These are phyloP conservation scores for Thyatira batis DNA, from an alignment of 2,888 invertebrate species.

Conservation along the genomic window DNA sequence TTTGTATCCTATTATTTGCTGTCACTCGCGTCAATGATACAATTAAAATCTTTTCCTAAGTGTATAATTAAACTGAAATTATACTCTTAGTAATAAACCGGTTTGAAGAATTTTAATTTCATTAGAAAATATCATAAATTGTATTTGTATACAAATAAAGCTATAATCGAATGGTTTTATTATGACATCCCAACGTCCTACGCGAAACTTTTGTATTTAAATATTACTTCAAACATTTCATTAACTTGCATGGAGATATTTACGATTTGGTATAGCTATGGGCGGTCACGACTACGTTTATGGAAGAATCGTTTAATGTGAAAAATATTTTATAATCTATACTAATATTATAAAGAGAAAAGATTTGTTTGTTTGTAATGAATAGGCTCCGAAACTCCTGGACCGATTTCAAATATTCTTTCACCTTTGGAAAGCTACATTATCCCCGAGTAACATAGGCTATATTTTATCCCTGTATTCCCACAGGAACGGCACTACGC, in stretches of 20 bases:
- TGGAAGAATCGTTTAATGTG: slow-evolving; percentile 43
- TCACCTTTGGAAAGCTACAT: too few relatives aligned
- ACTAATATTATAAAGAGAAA: too few relatives aligned
- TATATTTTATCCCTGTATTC: too few relatives aligned
- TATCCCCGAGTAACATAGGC: too few relatives aligned
- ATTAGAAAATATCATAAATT: not conserved
- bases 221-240: slow-evolving; percentile 53
- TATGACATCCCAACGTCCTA: slow-evolving; percentile 56
- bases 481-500: too few relatives aligned
- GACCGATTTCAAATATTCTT: too few relatives aligned
- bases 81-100: not conserved
- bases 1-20: not conserved
- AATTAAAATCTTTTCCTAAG: not conserved
- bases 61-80: slow-evolving; percentile 1
- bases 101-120: not conserved
- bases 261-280: slow-evolving; percentile 59
- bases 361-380: too few relatives aligned
- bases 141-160: slow-evolving; percentile 48
- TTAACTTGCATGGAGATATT: slow-evolving; percentile 47
- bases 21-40: slow-evolving; percentile 1
- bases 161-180: slow-evolving; percentile 51
- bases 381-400: too few relatives aligned
- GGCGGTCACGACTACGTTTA: slow-evolving; percentile 59
- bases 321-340: too few relatives aligned
- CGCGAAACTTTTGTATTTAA: slow-evolving; percentile 41